Base-by-base conservation (phyloP, 2,113 vertebrate genomes). In the Aptenodytes patagonicus region DNA sequence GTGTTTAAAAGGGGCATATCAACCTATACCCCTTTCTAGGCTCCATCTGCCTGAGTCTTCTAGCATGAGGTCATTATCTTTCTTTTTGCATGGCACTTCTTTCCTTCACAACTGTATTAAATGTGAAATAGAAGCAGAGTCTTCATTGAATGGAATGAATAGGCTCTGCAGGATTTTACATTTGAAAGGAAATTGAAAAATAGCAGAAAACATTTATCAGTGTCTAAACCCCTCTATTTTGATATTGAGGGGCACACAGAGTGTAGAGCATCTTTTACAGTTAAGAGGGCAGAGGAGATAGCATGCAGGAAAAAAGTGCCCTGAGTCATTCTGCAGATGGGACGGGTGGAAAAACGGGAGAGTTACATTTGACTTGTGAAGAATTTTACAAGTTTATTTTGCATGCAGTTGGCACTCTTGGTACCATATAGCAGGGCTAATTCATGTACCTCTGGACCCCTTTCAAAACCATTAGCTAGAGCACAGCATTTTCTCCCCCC, bases 161-260 rank as follows among this genome's bases (percentile, higher is more conserved):
- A 69, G 57, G 10, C 3, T 55, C 52, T 84, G 81, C 11, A 25
- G 55, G 58, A n/a, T 44, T 92, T 79, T 31, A n/a, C 47, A 9
- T 58, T 75, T 75, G 8, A 87, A 93, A 93, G 42, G 49, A 84
- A 83, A 61, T 17, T 6, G 34, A 55, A 78, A 87, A 92, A 66
- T 26, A 54, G 32, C 17, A 87, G 60, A 68, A 84, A 90, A 38
- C 4, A 21, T 21, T 28, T 70, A 22, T 70, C 25, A 58, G 40
- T 25, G 24, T n/a, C 87, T 73, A 54, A 58, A 62, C 1, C 2
- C 24, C 4, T 40, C 34, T 55, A 5, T 78, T 73, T 55, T 76
- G 38, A 17, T 75, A 87, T 5, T 42, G 81, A 82, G 19, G 4
- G 26, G 21, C 42, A 42, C 18, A 29, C 3, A 62, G 55, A 75